Evolutionary conservation across 2,797 vertebrate species (phyloP), one percentile per base, ranked within the genome.

Genomic region (Apogon talboti): DNA sequence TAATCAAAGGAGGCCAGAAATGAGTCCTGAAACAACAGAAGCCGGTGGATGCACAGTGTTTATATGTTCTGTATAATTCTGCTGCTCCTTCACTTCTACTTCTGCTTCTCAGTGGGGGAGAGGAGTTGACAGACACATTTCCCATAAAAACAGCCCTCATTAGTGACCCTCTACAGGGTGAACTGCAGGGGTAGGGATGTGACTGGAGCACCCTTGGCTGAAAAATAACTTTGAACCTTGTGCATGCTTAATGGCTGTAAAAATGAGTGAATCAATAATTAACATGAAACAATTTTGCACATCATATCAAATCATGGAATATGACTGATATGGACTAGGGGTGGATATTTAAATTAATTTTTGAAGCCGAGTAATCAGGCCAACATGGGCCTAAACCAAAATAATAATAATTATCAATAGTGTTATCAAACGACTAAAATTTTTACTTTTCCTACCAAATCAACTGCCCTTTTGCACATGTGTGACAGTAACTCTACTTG

Each of bases 161-260:
- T 87, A 87, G 24, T 44, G 62, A 54, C 48, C 47, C 51, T 74
- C 30, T 38, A 54, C 52, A 58, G 70, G 55, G 54, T 12, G 13
- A 66, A 56, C 51, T 2, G 11, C 43, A 59, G 45, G 56, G 61
- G 33, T 56, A 63, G 37, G 43, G 53, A 70, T 9, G 15, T 50
- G 44, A 70, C 69, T 49, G 13, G 64, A 56, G 59, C 61, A 79
- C 71, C 54, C 57, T 60, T 28, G 45, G 68, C 50, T 69, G 56
- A 64, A 81, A 65, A 64, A 69, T 30, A 21, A 66, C 76, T 82
- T 82, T 79, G 67, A 84, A 83, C 72, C 73, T 54, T 63, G 71
- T 63, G 66, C 66, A 33, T 72, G 45, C 75, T 82, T 79, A 85
- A 86, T 80, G 71, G 75, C 75, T 72, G 72, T 84, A 81, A 81